Percentiles rank a stretch among this genome's conserved stretches.
Evolutionary conservation across 2,113 vertebrate genomes (phyloP).

Genomic region (Charina bottae): DNA sequence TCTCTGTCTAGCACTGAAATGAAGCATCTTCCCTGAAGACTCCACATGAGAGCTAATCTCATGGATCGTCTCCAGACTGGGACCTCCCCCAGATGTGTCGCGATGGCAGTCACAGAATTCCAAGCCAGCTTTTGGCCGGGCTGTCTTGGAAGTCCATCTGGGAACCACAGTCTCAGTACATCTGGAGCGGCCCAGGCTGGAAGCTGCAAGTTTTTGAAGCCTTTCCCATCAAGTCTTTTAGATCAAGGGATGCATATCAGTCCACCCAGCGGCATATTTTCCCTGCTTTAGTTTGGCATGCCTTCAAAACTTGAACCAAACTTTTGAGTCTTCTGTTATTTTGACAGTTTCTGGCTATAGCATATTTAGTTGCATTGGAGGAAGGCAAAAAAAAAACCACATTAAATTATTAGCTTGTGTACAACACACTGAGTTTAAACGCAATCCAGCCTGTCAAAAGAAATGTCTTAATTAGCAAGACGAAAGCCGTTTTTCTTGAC

Average conservation of each 20-base stretch:
- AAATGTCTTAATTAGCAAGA: constrained; percentile 75
- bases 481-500: constrained; percentile 69
- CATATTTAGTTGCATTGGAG: constrained; percentile 57
- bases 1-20: background rate
- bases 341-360: constrained; percentile 65
- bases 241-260: constrained; percentile 24
- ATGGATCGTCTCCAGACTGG: background rate
- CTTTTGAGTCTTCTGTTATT: constrained; percentile 50
- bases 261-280: constrained; percentile 39
- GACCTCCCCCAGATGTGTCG: background rate
- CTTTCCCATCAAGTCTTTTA: background rate
- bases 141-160: background rate
- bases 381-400: constrained; percentile 41
- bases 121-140: background rate
- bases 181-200: background rate
- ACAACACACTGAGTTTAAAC: constrained; percentile 65
- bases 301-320: constrained; percentile 48
- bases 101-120: background rate
- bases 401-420: constrained; percentile 71
- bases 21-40: background rate
- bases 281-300: background rate
- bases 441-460: constrained; percentile 73
- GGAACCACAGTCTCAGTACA: background rate
- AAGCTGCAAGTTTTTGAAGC: background rate
- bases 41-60: background rate